A percentile compares a stretch with the other conserved stretches of the same genome.
These are phyloP conservation scores for Raillietiella orientalis DNA, from an alignment of 2,888 invertebrate species.

Conservation along the genomic window DNA sequence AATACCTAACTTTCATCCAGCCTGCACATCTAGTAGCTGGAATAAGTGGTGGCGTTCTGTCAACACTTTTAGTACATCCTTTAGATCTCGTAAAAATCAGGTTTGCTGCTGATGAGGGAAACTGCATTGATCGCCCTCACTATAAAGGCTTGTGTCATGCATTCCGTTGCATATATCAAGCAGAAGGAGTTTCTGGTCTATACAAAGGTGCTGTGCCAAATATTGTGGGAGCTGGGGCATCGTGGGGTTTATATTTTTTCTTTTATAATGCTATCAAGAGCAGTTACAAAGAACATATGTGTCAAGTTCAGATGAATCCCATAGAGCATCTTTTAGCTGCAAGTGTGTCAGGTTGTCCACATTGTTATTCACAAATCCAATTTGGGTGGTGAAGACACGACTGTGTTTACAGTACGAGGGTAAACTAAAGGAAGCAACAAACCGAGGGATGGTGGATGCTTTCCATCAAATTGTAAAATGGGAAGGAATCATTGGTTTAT, in stretches of 20 bases:
- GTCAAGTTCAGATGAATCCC: constrained; percentile 46
- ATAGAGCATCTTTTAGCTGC: constrained; percentile 67
- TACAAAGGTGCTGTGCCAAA: constrained; percentile 93
- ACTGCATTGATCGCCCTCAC: constrained; percentile 39
- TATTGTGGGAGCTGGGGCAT: constrained; percentile 78
- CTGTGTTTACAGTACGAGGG: constrained; percentile 71
- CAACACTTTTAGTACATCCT: too few relatives aligned
- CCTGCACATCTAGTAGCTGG: too few relatives aligned
- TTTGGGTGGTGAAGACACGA: constrained; percentile 96
- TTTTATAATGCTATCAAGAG: constrained; percentile 83
- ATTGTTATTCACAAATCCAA: constrained; percentile 73
- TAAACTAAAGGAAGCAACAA: constrained; percentile 29
- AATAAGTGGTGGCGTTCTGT: too few relatives aligned
- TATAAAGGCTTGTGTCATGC: constrained; percentile 55
- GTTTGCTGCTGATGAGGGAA: constrained; percentile 47
- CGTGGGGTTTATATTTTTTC: constrained; percentile 96
- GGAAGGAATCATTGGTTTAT: constrained; percentile 71
- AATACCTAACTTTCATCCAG: too few relatives aligned
- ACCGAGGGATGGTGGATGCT: constrained; percentile 81
- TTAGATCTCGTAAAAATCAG: constrained; percentile 91
- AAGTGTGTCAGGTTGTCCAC: constrained; percentile 61
- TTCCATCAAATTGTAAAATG: constrained; percentile 53
- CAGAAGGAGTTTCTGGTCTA: constrained; percentile 58
- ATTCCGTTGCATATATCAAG: constrained; percentile 44
- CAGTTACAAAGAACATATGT: constrained; percentile 62